Conservation (phyloP, 2,888 invertebrate species). For the Drosophila multiciliata region DNA sequence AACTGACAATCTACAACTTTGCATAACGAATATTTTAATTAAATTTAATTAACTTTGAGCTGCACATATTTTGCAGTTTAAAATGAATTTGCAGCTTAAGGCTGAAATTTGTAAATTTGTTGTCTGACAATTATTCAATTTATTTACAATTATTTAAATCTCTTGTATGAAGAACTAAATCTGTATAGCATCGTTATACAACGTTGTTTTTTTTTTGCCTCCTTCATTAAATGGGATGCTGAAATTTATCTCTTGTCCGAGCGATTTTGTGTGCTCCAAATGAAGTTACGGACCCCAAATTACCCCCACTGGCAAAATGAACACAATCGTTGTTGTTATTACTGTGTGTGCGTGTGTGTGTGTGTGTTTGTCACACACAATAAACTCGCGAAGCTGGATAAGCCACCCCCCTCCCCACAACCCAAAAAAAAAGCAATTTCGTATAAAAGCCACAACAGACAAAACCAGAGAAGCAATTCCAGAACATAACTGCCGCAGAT, state of each 20-base stretch:
- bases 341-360: background rate
- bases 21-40: background rate
- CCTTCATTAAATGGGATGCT: constrained; percentile 22
- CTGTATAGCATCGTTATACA: background rate
- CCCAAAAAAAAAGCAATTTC: constrained; percentile 68
- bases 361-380: constrained; percentile 24
- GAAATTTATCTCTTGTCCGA: constrained; percentile 16
- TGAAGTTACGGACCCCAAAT: constrained; percentile 32
- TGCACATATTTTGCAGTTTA: background rate
- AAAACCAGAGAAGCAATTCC: constrained; percentile 52
- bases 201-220: background rate
- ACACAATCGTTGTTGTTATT: constrained; percentile 18
- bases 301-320: constrained; percentile 11
- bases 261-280: constrained; percentile 33
- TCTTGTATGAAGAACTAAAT: background rate
- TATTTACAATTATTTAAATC: background rate
- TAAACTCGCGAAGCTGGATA: constrained; percentile 31
- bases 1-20: constrained; percentile 2
- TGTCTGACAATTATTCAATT: background rate
- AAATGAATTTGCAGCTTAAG: background rate
- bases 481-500: constrained; percentile 63
- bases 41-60: background rate
- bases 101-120: background rate
- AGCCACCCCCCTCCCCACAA: background rate
- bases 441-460: constrained; percentile 74